Base-by-base conservation (phyloP, 2,888 invertebrate genomes). In the Amblyjoppa proteus region DNA sequence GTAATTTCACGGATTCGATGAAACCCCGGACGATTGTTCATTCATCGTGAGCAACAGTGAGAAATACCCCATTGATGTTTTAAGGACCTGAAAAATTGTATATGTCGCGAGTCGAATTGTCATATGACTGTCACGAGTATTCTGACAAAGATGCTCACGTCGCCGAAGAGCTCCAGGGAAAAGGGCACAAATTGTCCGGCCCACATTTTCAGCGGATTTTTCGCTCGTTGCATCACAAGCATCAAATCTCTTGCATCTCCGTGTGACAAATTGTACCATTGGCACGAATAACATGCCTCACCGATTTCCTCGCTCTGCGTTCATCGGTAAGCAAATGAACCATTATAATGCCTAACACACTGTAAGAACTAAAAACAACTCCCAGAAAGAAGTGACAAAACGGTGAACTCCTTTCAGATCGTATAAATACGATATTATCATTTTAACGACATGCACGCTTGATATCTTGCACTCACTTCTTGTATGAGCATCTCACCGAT, bases 131-230 rank as follows among this genome's bases (percentile, higher is more conserved):
- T 25, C 20, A 25, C 20, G 56, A 56, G 3, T 56, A 5, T 11
- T 20, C 2, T 6, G 56, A 70, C 2, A 56, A 38, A 71, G 34
- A n/a, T 51, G 81, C 87, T 84, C 70, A 91, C 91, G 5, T 71
- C 85, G n/a, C 85, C 87, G 34, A 89, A 91, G 49, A 88, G 53
- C 78, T 88, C 84, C 80, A 90, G 83, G 1, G 89, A 90, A 56
- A 91, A 89, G 0, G 56, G 74, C 5, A 82, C 56, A 74, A 91
- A 90, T 87, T 91, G 91, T 6, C 89, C 91, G 1, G 90, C 91
- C 0, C 89, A 89, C 16, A 91, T 81, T 74, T 88, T 75, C 11
- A 90, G 81, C 2, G 91, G 91, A 6, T 56, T 75, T 20, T 75
- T 69, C 6, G 88, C 84, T 71, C 89, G 86, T 2, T 68, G 5